Evolutionary conservation across 2,888 invertebrate species (phyloP).

Genomic region (Drosophila diplacantha): DNA sequence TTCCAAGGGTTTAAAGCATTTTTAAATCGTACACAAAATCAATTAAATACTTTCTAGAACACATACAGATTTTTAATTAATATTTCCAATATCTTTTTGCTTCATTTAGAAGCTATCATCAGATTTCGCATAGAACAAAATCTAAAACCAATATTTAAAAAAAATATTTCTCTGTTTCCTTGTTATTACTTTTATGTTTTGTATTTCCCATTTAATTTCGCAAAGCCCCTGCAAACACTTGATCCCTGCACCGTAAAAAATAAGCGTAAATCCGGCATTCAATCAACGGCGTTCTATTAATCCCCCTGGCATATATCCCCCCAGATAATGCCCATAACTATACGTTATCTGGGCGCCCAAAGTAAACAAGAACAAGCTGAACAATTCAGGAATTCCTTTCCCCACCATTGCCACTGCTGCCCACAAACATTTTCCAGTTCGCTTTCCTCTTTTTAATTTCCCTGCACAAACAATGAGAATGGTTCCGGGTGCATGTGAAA

Average conservation of each 20-base stretch:
- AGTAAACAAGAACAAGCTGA: conserved; percentile 30
- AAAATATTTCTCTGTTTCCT: background rate
- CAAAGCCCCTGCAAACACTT: conserved; percentile 2
- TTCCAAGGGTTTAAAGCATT: background rate
- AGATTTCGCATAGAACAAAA: background rate
- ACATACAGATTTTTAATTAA: conserved; percentile 2
- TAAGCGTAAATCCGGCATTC: conserved; percentile 32
- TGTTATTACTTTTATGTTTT: background rate
- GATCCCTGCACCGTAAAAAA: conserved; percentile 17
- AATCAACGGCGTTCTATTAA: conserved; percentile 33
- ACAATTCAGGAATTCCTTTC: conserved; percentile 34
- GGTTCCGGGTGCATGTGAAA: conserved; percentile 67
- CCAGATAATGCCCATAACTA: conserved; percentile 39
- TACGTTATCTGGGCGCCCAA: conserved; percentile 28
- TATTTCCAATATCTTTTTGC: background rate
- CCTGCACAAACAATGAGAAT: conserved; percentile 58
- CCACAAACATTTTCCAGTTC: conserved; percentile 36
- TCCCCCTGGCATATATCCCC: conserved; percentile 21
- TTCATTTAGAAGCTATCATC: background rate
- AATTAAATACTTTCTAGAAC: background rate
- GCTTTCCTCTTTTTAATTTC: conserved; percentile 55
- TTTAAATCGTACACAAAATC: background rate
- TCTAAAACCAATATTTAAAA: background rate
- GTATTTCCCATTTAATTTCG: conserved; percentile 10
- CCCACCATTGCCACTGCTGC: conserved; percentile 12